A percentile compares a stretch with the other conserved stretches of the same genome.
Evolutionary conservation across 2,113 vertebrate genomes (phyloP).

Genomic region (Istiophorus platypterus): DNA sequence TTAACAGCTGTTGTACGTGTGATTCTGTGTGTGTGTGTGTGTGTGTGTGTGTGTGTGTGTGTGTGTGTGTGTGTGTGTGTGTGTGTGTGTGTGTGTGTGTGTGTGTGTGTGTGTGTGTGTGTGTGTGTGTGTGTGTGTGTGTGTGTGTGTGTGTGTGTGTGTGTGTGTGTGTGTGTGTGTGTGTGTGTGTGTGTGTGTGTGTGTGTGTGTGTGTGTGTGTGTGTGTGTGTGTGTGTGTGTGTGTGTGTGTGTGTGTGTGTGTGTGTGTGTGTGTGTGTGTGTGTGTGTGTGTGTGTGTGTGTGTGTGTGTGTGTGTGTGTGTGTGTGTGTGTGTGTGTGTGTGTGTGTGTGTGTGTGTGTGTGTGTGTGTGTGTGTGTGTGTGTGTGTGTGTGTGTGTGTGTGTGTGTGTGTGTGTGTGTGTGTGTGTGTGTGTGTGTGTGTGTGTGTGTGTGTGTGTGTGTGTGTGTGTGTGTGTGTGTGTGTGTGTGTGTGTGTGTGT

Average conservation of each 20-base stretch:
- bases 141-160: constrained; percentile 17
- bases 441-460: background rate
- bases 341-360: background rate
- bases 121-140: background rate
- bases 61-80: constrained; percentile 15
- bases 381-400: constrained; percentile 20
- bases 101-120: constrained; percentile 7
- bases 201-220: constrained; percentile 13
- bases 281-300: constrained; percentile 14
- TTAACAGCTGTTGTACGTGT: constrained; percentile 56
- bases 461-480: constrained; percentile 15
- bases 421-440: no score
- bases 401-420: constrained; percentile 21
- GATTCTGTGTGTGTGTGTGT: constrained; percentile 6
- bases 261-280: constrained; percentile 21
- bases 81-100: no score
- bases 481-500: background rate
- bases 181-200: background rate
- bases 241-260: background rate
- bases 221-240: background rate
- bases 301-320: no score
- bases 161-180: background rate
- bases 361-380: background rate
- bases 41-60: constrained; percentile 21
- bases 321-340: constrained; percentile 23